Conservation (phyloP, 2,888 invertebrate genomes). For the Cacoxenus indagator region DNA sequence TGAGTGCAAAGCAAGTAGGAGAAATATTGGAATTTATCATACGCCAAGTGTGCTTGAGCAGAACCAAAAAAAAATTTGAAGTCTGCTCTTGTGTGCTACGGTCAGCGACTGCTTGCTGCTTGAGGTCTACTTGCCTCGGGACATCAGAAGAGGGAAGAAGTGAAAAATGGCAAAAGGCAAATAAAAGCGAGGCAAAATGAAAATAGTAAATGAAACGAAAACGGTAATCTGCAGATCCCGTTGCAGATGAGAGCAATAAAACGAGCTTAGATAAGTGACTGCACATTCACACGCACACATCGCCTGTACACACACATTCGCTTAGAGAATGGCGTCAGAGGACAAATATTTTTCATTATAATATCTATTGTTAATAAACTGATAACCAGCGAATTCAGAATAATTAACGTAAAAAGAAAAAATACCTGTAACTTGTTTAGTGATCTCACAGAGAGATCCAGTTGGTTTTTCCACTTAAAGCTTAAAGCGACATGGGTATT, state of each 20-base stretch:
- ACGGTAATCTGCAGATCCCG: too few relatives aligned
- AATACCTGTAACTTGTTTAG: too few relatives aligned
- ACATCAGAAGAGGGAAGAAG: neutral
- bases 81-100: neutral
- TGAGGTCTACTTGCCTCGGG: neutral
- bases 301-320: too few relatives aligned
- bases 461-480: too few relatives aligned
- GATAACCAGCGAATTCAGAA: too few relatives aligned
- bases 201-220: neutral
- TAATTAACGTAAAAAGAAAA: too few relatives aligned
- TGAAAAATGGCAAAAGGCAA: neutral
- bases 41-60: neutral
- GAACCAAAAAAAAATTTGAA: neutral
- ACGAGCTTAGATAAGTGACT: conserved; percentile 5
- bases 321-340: too few relatives aligned
- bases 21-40: conserved; percentile 13
- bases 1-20: neutral
- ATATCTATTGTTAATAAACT: too few relatives aligned
- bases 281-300: too few relatives aligned
- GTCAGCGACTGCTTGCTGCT: conserved; percentile 1
- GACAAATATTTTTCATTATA: too few relatives aligned
- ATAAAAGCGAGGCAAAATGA: neutral
- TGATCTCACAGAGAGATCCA: too few relatives aligned
- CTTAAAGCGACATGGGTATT: too few relatives aligned
- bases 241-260: conserved; percentile 7